Base-by-base conservation (phyloP, 2,888 invertebrate species). In the Timandra comae region DNA sequence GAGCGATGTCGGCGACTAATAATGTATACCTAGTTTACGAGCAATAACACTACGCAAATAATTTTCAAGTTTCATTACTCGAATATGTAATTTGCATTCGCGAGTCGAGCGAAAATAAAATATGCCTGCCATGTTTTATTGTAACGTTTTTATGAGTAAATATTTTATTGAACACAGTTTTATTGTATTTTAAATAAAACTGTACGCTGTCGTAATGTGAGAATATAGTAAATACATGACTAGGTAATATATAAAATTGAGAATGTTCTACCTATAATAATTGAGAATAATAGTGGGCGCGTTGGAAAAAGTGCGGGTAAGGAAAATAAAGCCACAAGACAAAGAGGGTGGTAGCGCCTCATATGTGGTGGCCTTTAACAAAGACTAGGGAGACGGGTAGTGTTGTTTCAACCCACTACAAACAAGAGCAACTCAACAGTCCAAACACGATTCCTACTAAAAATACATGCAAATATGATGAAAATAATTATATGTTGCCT, bases 371-470 rank as follows among this genome's bases (percentile, higher is more conserved):
- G 46, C 39, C 49, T 56, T 56, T 52, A 49, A 63, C 52, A 55
- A 52, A 52, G 53, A 57, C n/a, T n/a, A 16, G 57, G 55, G 56
- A 51, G 40, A 9, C 36, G 38, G 43, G 46, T 53, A 54, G 57
- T 64, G 62, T 64, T 64, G 50, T 68, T 70, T 50, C 45, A 64
- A 64, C 61, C 55, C 48, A 60, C 52, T 56, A 48, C 41, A 55
- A 52, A 56, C 52, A 54, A 35, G 29, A 45, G 34, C 34, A 22
- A 33, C 30, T 45, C 40, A 24, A 43, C 43, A 56, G 56, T 50
- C 46, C 49, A 59, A 63, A 58, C 49, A 57, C 30, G 35, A 23
- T 33, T 43, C 35, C 33, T 35, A 40, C 40, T 35, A 35, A 38
- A 41, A 43, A 38, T 36, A 39, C 38, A 44, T 43, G 49, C 35